These are phyloP conservation scores for Mechanitis mazaeus DNA, from an alignment of 2,888 invertebrate genomes.

Conservation along the genomic window DNA sequence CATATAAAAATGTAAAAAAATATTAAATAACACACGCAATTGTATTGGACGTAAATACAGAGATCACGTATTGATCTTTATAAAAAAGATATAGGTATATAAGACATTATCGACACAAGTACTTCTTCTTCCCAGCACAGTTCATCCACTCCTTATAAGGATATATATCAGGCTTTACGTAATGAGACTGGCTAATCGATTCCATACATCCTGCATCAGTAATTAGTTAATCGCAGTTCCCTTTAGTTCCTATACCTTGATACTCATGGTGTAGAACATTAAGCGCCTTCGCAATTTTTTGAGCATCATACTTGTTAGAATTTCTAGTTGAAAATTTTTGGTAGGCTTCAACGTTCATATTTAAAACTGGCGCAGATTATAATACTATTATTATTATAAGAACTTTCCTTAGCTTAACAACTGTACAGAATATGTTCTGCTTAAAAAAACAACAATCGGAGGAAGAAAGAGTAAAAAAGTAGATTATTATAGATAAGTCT, in stretches of 20 bases:
- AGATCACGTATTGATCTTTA: too few relatives aligned
- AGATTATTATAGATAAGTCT: not conserved
- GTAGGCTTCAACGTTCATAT: not conserved
- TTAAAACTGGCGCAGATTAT: not conserved
- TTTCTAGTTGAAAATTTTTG: not conserved
- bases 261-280: not conserved
- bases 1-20: too few relatives aligned
- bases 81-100: not conserved
- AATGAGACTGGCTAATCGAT: not conserved
- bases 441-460: not conserved
- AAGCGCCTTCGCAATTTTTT: constrained; percentile 1
- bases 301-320: not conserved
- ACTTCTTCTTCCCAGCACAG: not conserved
- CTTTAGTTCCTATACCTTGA: not conserved
- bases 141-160: not conserved
- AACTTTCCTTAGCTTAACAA: too few relatives aligned
- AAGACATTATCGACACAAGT: not conserved
- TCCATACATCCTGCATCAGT: not conserved
- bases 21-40: too few relatives aligned
- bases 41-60: too few relatives aligned
- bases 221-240: not conserved
- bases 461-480: not conserved
- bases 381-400: too few relatives aligned
- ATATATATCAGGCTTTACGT: not conserved
- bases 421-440: too few relatives aligned